These are phyloP conservation scores for Lagopus leucura DNA, from an alignment of 2,113 vertebrate species.

Conservation along the genomic window DNA sequence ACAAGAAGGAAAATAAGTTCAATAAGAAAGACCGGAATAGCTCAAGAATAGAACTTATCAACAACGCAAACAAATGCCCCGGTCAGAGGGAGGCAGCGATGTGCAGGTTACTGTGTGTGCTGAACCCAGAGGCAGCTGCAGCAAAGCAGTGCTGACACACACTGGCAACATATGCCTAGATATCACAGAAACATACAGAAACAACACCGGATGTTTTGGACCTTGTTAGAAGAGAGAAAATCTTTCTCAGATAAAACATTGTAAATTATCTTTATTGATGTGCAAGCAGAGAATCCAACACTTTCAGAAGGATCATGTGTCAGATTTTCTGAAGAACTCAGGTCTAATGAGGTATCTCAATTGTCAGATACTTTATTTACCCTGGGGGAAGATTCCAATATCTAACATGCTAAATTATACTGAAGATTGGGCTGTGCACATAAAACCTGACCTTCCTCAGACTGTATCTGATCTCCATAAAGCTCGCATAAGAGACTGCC, in stretches of 20 bases:
- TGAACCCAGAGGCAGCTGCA: background rate
- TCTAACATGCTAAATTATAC: background rate
- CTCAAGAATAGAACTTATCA: background rate
- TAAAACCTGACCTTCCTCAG: background rate
- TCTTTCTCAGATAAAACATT: background rate
- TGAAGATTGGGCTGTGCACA: background rate
- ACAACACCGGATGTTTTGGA: fast-evolving
- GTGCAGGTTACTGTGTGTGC: fast-evolving
- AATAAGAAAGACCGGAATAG: too few species aligned
- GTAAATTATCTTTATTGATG: background rate
- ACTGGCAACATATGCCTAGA: fast-evolving
- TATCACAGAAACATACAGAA: fast-evolving
- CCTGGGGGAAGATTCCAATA: background rate
- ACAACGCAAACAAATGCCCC: background rate
- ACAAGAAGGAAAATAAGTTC: background rate
- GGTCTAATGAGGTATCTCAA: background rate
- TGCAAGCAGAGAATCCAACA: background rate
- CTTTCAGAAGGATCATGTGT: background rate
- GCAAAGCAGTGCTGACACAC: fast-evolving
- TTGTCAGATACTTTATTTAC: background rate
- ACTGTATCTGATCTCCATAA: background rate
- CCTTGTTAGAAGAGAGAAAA: background rate
- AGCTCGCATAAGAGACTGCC: background rate
- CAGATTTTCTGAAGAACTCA: background rate
- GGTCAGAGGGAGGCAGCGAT: fast-evolving